Conservation (phyloP, 2,888 invertebrate genomes). For the Lissonota sp. region DNA sequence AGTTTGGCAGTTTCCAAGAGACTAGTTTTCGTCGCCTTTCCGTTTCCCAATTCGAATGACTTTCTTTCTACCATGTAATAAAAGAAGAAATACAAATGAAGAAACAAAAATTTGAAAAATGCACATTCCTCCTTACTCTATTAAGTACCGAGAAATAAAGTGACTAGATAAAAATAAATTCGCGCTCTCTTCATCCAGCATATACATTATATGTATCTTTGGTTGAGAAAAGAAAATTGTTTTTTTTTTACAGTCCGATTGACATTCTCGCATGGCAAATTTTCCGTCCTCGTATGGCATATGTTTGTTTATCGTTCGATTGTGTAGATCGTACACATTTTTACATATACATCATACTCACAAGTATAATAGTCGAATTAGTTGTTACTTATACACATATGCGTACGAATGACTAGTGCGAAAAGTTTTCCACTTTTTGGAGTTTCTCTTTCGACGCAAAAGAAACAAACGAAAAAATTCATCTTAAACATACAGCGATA, state of each 20-base stretch:
- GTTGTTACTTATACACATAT: conserved; percentile 67
- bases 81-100: conserved; percentile 11
- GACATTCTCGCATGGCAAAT: conserved; percentile 54
- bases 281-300: conserved; percentile 47
- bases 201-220: conserved; percentile 52
- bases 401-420: conserved; percentile 82
- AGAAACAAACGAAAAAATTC: too few species aligned
- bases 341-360: conserved; percentile 47
- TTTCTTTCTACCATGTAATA: not conserved
- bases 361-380: conserved; percentile 46
- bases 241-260: conserved; percentile 41
- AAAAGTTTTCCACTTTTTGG: conserved; percentile 64
- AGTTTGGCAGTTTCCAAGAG: conserved; percentile 55
- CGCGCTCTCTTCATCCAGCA: conserved; percentile 30
- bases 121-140: conserved; percentile 81
- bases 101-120: conserved; percentile 67
- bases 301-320: conserved; percentile 3
- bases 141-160: conserved; percentile 80
- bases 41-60: not conserved
- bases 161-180: conserved; percentile 75
- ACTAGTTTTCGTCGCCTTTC: conserved; percentile 38
- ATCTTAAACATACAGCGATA: too few species aligned
- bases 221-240: conserved; percentile 40
- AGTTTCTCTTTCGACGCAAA: conserved; percentile 31
- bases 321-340: conserved; percentile 4